Percentiles rank a stretch among this genome's conserved stretches.
These are phyloP conservation scores for Andrena chrysosceles DNA, from an alignment of 2,888 invertebrate genomes.

Conservation along the genomic window DNA sequence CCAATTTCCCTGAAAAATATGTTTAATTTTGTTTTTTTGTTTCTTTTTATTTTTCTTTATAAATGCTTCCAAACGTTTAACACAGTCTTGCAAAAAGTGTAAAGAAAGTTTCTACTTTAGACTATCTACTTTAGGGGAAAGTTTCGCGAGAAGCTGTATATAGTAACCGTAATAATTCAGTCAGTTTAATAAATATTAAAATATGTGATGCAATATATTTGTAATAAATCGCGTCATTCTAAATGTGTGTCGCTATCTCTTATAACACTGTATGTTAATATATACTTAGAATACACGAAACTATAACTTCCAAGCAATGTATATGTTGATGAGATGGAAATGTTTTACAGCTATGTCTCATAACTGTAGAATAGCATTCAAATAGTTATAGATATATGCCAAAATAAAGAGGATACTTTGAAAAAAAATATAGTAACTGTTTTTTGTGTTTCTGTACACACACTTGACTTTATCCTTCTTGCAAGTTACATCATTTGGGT, in stretches of 20 bases:
- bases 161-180: constrained; percentile 36
- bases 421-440: constrained; percentile 68
- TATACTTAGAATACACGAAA: constrained; percentile 40
- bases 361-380: constrained; percentile 63
- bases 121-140: constrained; percentile 24
- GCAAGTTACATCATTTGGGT: constrained; percentile 40
- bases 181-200: constrained; percentile 39
- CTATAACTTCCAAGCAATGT: constrained; percentile 54
- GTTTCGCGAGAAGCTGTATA: constrained; percentile 15
- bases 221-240: constrained; percentile 51
- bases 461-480: constrained; percentile 67
- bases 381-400: constrained; percentile 72
- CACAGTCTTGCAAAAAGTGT: constrained; percentile 10
- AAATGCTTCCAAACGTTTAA: not conserved
- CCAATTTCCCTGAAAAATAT: not conserved
- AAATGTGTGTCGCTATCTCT: constrained; percentile 55
- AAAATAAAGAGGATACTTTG: constrained; percentile 77
- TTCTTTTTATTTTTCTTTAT: constrained; percentile 21
- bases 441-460: constrained; percentile 70
- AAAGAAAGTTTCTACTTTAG: constrained; percentile 14
- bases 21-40: not conserved
- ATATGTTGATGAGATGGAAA: constrained; percentile 46
- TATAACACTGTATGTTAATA: constrained; percentile 48
- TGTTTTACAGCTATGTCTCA: constrained; percentile 54
- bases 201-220: constrained; percentile 40